Conservation (phyloP, 2,888 invertebrate genomes). For the Strigamia crassipes region DNA sequence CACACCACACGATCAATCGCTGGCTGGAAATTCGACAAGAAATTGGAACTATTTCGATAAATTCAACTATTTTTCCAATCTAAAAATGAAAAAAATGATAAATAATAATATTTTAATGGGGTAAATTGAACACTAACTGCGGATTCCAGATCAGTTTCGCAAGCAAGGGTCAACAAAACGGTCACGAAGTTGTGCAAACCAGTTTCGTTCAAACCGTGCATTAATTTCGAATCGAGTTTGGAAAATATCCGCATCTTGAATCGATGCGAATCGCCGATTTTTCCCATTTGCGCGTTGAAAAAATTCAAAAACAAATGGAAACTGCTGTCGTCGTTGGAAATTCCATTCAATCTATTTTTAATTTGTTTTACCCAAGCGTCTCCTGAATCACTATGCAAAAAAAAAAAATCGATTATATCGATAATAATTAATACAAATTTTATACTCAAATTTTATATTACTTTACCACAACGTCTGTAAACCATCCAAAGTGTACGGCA, state of each 20-base stretch:
- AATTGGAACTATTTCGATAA: background rate
- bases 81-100: background rate
- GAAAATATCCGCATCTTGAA: background rate
- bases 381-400: background rate
- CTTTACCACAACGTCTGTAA: constrained; percentile 8
- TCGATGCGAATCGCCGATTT: background rate
- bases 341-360: background rate
- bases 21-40: background rate
- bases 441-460: background rate
- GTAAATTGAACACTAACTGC: background rate
- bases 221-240: background rate
- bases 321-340: background rate
- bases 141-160: background rate
- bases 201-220: constrained; percentile 22
- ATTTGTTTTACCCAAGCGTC: constrained; percentile 3
- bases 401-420: background rate
- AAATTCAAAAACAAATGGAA: constrained; percentile 4
- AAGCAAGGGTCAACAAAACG: background rate
- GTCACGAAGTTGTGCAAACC: constrained; percentile 18
- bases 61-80: background rate
- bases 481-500: constrained; percentile 32
- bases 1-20: background rate
- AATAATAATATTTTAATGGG: background rate
- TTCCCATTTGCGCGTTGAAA: background rate
- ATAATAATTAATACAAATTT: too few species aligned